phyloP scores from a whole-genome alignment of 2,113 vertebrate species.

The Tragulus kanchil region DNA sequence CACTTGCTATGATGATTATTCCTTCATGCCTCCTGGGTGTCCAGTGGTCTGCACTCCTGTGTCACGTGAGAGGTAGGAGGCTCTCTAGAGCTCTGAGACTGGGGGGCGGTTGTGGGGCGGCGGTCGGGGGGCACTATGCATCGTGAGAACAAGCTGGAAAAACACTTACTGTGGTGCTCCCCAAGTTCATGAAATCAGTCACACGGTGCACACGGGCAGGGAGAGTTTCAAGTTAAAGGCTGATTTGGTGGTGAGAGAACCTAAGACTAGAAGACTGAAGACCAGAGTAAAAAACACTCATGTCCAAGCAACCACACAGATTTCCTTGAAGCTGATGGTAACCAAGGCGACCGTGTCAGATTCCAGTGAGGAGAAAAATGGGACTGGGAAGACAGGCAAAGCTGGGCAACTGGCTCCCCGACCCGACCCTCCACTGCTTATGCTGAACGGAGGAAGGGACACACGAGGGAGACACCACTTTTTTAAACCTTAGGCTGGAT shows the following conservation, averaged over 20 bases:
- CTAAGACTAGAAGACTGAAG: not conserved
- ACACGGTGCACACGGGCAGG: not conserved
- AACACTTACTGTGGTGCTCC: not conserved
- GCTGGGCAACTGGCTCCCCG: not conserved
- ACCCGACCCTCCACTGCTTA: conserved; percentile 21
- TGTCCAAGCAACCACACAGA: not conserved
- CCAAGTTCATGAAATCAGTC: not conserved
- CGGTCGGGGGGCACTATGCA: not conserved
- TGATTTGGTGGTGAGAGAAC: conserved; percentile 60
- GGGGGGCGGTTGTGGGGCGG: too few relatives aligned
- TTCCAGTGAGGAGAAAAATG: conserved; percentile 77
- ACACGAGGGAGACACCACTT: conserved; percentile 69
- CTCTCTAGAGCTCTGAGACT: not conserved
- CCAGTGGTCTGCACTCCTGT: not conserved
- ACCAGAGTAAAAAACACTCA: not conserved
- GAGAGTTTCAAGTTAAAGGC: conserved; percentile 67
- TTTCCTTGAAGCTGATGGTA: conserved; percentile 73
- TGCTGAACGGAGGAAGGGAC: conserved; percentile 78
- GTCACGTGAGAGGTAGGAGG: not conserved
- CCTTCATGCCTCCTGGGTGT: not conserved
- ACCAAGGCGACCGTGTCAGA: conserved; percentile 75
- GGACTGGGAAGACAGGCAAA: conserved; percentile 55
- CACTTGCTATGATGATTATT: not conserved
- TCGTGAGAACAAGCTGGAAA: conserved; percentile 1
- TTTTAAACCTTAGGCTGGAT: conserved; percentile 73